A percentile compares a stretch with the other conserved stretches of the same genome.
phyloP scores from a whole-genome alignment of 2,113 vertebrate genomes.

The Charadrius vociferus region DNA sequence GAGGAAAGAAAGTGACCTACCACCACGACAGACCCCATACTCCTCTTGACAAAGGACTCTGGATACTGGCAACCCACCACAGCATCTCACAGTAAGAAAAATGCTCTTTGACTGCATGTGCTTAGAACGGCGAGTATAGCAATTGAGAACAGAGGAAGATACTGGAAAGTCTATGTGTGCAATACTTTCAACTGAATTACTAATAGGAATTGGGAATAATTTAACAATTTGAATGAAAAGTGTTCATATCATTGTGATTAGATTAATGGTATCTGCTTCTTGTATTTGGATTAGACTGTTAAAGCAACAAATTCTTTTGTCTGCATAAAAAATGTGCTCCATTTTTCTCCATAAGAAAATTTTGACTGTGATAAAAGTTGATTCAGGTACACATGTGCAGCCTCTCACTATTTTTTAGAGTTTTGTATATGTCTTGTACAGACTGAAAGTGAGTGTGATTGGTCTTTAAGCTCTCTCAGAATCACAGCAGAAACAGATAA shows the following conservation, averaged over 20 bases:
- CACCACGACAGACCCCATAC: background rate
- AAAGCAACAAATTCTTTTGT: background rate
- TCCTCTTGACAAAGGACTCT: background rate
- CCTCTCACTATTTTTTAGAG: background rate
- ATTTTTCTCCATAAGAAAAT: background rate
- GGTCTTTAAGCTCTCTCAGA: background rate
- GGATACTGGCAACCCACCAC: background rate
- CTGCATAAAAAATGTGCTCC: background rate
- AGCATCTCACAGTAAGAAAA: background rate
- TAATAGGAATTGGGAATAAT: background rate
- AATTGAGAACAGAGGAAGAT: background rate
- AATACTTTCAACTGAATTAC: background rate
- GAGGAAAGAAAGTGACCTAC: background rate
- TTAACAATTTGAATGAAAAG: background rate
- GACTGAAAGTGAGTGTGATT: background rate
- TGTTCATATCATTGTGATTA: background rate
- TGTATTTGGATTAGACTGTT: background rate
- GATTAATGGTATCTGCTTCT: background rate
- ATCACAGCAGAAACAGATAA: background rate
- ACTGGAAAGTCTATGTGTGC: background rate
- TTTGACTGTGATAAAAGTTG: background rate
- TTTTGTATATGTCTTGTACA: background rate
- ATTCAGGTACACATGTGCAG: background rate
- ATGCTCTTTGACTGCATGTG: background rate
- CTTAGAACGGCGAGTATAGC: background rate